Percentiles rank a stretch among this genome's conserved stretches.
Conservation (phyloP, 2,888 invertebrate genomes). For the Spilarctia lutea region DNA sequence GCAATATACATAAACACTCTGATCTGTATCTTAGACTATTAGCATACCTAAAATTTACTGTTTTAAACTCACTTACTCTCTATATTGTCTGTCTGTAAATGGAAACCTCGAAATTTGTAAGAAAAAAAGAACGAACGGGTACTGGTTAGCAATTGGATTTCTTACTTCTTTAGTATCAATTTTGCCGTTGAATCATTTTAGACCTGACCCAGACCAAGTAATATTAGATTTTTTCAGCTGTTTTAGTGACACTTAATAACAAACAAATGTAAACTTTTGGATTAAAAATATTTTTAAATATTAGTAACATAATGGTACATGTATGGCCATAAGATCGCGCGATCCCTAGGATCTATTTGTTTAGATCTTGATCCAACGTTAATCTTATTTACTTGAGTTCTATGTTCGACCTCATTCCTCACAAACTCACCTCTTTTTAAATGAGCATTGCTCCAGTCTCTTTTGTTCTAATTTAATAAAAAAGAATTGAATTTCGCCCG, state of each 20-base stretch:
- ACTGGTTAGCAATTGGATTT: no score
- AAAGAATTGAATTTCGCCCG: slow-evolving; percentile 2
- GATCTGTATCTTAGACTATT: no score
- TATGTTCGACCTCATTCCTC: neutral
- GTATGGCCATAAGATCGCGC: neutral
- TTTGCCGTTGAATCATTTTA: no score
- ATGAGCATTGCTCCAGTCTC: neutral
- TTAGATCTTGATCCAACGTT: neutral
- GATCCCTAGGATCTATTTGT: neutral
- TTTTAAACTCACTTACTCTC: neutral
- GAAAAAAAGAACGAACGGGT: no score
- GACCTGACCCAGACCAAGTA: no score
- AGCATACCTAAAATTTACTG: neutral
- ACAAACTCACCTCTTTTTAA: neutral
- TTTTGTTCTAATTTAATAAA: slow-evolving; percentile 20
- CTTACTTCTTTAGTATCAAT: no score
- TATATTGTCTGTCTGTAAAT: neutral
- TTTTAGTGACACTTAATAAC: no score
- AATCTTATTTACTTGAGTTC: neutral
- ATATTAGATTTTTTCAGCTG: no score
- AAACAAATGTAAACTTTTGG: no score
- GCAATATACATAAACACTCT: no score
- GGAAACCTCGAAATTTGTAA: neutral
- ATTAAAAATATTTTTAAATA: no score
- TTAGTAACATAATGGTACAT: no score